Conservation (phyloP, 2,797 vertebrate genomes). For the Luscinia luscinia region DNA sequence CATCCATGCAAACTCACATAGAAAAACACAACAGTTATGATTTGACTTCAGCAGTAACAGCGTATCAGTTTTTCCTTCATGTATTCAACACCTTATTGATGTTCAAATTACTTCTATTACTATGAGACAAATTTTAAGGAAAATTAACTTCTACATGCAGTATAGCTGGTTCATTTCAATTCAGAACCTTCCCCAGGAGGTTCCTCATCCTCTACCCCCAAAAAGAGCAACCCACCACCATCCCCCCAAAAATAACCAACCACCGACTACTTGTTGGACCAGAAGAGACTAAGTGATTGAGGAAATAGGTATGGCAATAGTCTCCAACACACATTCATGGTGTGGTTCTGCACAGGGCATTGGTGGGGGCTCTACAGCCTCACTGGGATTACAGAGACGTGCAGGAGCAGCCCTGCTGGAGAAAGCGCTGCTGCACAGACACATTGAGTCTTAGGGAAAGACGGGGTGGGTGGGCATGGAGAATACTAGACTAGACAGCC, state of each 20-base stretch:
- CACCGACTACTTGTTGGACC: background rate
- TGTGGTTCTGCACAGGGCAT: background rate
- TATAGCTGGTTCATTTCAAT: background rate
- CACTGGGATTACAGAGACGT: background rate
- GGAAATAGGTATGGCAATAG: background rate
- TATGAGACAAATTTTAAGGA: background rate
- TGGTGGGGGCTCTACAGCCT: background rate
- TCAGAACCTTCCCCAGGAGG: background rate
- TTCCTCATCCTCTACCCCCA: rapidly evolving
- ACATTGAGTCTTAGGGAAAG: background rate
- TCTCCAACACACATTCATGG: background rate
- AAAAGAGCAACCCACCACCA: background rate
- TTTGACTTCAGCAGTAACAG: background rate
- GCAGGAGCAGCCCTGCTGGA: background rate
- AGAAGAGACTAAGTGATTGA: background rate
- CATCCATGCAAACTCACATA: background rate
- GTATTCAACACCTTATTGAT: background rate
- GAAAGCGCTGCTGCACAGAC: background rate
- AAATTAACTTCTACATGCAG: background rate
- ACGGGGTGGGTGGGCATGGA: too few species aligned
- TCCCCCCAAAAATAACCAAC: rapidly evolving
- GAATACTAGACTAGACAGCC: background rate
- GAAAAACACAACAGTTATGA: background rate
- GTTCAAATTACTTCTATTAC: background rate
- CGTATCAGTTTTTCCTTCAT: background rate